Conservation (phyloP, 1,140 invertebrate species). For the Apis mellifera region DNA sequence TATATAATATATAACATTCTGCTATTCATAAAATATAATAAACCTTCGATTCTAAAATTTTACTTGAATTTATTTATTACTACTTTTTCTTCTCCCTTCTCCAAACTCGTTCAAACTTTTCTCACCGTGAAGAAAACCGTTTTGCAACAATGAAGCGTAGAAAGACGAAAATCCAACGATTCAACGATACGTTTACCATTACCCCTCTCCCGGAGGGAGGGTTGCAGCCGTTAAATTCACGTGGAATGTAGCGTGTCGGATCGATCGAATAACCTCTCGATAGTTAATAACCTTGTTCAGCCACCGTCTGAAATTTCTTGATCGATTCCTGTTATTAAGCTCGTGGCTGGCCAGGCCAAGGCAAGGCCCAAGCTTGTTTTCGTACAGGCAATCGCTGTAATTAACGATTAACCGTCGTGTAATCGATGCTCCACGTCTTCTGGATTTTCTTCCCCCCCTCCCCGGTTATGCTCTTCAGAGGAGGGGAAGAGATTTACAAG, state of each 20-base stretch:
- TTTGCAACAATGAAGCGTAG: too few relatives aligned
- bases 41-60: too few relatives aligned
- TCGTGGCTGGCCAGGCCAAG: constrained; percentile 52
- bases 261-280: constrained; percentile 64
- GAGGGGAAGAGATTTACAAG: too few relatives aligned
- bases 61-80: too few relatives aligned
- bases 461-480: constrained; percentile 25
- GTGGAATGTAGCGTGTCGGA: constrained; percentile 58
- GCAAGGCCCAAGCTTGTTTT: constrained; percentile 70
- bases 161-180: too few relatives aligned
- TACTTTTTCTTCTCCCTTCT: too few relatives aligned
- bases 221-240: constrained; percentile 45
- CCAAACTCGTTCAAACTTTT: too few relatives aligned
- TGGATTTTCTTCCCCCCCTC: constrained; percentile 31
- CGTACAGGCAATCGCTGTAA: constrained; percentile 71
- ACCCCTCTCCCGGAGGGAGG: constrained; percentile 9
- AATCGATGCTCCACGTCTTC: constrained; percentile 44
- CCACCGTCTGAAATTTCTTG: constrained; percentile 72
- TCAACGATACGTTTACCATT: too few relatives aligned
- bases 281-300: constrained; percentile 75
- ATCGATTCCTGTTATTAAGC: constrained; percentile 75
- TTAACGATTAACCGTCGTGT: constrained; percentile 74
- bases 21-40: too few relatives aligned
- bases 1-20: too few relatives aligned
- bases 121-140: too few relatives aligned